phyloP scores from a whole-genome alignment of 2,113 vertebrate genomes.

The Jacana jacana region DNA sequence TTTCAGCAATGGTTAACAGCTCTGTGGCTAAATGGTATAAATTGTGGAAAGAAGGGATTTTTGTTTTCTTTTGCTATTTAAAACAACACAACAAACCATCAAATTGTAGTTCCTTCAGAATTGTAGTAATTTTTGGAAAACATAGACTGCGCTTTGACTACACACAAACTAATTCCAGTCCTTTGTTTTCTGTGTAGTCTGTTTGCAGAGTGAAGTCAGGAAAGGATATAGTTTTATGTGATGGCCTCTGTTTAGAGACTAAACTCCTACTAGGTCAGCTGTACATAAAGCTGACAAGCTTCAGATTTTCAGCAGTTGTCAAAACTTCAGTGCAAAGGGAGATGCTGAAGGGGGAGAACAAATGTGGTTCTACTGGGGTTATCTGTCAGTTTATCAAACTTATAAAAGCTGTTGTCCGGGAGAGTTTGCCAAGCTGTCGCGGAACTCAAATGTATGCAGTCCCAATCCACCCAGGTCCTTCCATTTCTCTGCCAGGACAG shows the following conservation, averaged over 20 bases:
- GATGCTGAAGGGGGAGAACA: neutral
- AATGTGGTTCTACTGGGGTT: neutral
- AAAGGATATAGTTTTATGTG: neutral
- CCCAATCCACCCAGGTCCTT: rapidly evolving
- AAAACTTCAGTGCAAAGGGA: neutral
- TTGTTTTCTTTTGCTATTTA: constrained; percentile 18
- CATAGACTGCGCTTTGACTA: neutral
- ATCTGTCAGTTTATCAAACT: neutral
- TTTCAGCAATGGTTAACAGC: constrained; percentile 32
- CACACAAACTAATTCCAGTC: neutral
- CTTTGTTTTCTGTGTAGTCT: neutral
- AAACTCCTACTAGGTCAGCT: neutral
- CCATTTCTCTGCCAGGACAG: neutral
- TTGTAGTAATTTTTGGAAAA: constrained; percentile 1
- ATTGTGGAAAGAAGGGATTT: neutral
- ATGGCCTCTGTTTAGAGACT: neutral
- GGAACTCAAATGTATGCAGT: neutral
- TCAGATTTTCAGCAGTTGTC: neutral
- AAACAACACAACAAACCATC: neutral
- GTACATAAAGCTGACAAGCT: neutral
- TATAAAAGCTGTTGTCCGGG: neutral
- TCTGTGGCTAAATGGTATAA: neutral
- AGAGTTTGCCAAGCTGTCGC: neutral
- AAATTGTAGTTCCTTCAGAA: neutral
- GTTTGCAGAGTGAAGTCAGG: neutral